Base-by-base conservation (phyloP, 2,888 invertebrate genomes). In the Tetranychus piercei region DNA sequence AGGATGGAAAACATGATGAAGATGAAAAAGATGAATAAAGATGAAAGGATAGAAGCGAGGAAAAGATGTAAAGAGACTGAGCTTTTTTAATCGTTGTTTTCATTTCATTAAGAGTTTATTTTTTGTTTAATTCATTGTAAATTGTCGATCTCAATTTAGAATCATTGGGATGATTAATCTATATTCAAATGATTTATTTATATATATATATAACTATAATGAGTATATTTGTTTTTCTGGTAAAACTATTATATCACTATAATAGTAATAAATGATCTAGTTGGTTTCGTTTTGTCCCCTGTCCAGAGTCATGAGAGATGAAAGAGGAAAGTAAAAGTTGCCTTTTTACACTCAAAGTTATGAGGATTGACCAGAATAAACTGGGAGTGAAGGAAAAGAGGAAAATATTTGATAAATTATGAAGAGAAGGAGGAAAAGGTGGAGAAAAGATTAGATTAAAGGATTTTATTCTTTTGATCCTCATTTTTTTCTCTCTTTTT, bases 381-480 rank as follows among this genome's bases (percentile, higher is more conserved):
- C 18, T 20, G 69, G 69, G 20, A 69, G 22, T 69, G 69, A 22
- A 23, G 20, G n/a, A 22, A 69, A 69, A 23, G 23, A 69, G 69
- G 22, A 11, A 23, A 69, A 69, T 23, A 8, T 20, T 23, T 18
- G 69, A 67, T 11, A 69, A 22, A 20, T 18, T 6, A 69, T 11
- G 20, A 22, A 69, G 11, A 69, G n/a, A 69, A 22, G 20, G 66
- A 66, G 66, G n/a, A 22, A 67, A 67, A 67, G 67, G n/a, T n/a
- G 34, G 22, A 69, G 34, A 69, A 69, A 55, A 55, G 20, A 70
- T n/a, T 44, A 71, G 44, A 73, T 71, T 34, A 18, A 65, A 44
- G 20, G 45, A 73, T 20, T 20, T 18, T 55, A 55, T 55, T 55
- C 11, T 15, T 15, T 55, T 55, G 55, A 55, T 55, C 15, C 9